Evolutionary conservation across 2,113 vertebrate genomes (phyloP).

Genomic region (Tragelaphus imberbis): DNA sequence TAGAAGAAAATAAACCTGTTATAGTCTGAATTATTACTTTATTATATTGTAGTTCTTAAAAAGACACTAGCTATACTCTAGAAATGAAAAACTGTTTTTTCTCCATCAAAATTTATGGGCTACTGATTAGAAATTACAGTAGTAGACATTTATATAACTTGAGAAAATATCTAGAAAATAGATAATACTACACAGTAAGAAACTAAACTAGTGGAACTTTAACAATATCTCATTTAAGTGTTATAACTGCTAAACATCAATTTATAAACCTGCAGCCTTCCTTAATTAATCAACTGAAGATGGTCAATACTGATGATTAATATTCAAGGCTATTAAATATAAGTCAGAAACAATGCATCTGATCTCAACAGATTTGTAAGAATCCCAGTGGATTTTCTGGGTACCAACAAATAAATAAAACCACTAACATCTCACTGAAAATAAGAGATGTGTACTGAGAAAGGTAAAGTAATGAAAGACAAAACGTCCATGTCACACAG

Average conservation of each 20-base stretch:
- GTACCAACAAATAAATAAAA: not conserved
- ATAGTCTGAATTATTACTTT: constrained; percentile 41
- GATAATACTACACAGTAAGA: not conserved
- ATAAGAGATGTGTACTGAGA: not conserved
- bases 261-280: not conserved
- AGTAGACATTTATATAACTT: not conserved
- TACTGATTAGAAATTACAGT: constrained; percentile 18
- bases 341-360: not conserved
- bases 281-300: not conserved
- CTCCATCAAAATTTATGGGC: not conserved
- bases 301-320: not conserved
- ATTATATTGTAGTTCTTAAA: constrained; percentile 42
- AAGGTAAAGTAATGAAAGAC: not conserved
- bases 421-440: not conserved
- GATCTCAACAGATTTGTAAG: not conserved
- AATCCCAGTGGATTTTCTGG: not conserved
- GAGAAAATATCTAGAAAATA: constrained; percentile 9
- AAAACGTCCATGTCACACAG: not conserved
- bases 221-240: constrained; percentile 16
- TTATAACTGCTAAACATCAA: constrained; percentile 4
- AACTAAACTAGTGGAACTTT: not conserved
- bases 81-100: constrained; percentile 25
- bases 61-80: constrained; percentile 1
- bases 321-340: not conserved
- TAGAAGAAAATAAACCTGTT: constrained; percentile 74